These are phyloP conservation scores for Hirtodrosophila trivittata DNA, from an alignment of 2,888 invertebrate species.

Conservation along the genomic window DNA sequence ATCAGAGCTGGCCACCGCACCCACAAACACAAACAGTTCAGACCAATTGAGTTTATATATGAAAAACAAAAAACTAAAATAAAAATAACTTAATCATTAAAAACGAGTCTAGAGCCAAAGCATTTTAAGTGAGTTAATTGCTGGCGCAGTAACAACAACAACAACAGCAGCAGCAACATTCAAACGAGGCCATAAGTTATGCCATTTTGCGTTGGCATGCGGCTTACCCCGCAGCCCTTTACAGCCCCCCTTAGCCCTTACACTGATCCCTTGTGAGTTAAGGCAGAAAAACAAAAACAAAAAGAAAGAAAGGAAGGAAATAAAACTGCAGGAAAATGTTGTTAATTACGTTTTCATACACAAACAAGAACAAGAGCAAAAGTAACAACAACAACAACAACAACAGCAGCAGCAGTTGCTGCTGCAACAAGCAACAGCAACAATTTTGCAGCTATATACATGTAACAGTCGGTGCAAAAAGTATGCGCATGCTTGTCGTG, in stretches of 20 bases:
- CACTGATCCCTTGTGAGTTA: slow-evolving; percentile 14
- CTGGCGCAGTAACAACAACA: slow-evolving; percentile 25
- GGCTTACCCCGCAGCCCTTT: not conserved
- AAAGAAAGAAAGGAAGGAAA: slow-evolving; percentile 25
- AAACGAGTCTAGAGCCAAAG: slow-evolving; percentile 53
- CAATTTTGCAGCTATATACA: slow-evolving; percentile 42
- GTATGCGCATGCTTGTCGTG: slow-evolving; percentile 52
- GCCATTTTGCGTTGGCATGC: slow-evolving; percentile 65
- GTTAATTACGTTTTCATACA: slow-evolving; percentile 75
- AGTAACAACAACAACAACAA: slow-evolving; percentile 43
- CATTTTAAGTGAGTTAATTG: slow-evolving; percentile 69
- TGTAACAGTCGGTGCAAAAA: slow-evolving; percentile 64
- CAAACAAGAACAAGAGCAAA: too few species aligned
- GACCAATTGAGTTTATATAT: slow-evolving; percentile 38
- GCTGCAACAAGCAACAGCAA: slow-evolving; percentile 29
- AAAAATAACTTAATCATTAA: slow-evolving; percentile 57
- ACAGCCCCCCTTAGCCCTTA: not conserved
- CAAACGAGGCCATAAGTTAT: slow-evolving; percentile 71
- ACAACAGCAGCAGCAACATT: slow-evolving; percentile 25
- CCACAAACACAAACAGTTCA: not conserved
- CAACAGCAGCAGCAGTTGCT: too few species aligned
- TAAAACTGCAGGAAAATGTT: slow-evolving; percentile 64
- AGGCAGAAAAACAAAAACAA: too few species aligned
- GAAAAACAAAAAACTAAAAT: slow-evolving; percentile 14
- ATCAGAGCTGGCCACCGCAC: slow-evolving; percentile 45